Evolutionary conservation across 2,888 invertebrate species (phyloP), one percentile per base, ranked within the genome.

Genomic region (Pogonocherus hispidulus): DNA sequence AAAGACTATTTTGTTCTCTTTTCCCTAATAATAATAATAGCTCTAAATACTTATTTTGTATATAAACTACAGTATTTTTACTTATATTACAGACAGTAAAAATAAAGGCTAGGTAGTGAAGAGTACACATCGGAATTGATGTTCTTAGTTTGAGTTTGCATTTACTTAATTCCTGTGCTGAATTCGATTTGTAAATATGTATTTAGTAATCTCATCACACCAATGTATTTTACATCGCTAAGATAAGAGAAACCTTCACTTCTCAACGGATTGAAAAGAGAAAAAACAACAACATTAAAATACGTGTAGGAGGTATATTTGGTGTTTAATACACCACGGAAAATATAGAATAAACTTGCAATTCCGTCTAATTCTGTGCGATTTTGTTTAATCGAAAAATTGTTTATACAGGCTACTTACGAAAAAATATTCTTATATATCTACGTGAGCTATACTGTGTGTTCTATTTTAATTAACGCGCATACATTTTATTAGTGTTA

Each of bases 241-340:
- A 46, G 32, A 46, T 47, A 46, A 47, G 59, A 8, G 46, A 59
- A 47, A 46, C 32, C 20, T 8, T 41, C 44, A 22, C 20, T 59
- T 44, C 19, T 14, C 18, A 23, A 11, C 1, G 23, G 9, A 47
- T 32, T 47, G 11, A 32, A 59, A 5, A 27, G 59, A 59, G 59
- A 59, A 23, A 47, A 16, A 59, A 59, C 59, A 59, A 59, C 27
- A 59, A 59, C 59, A 59, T 59, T 59, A 59, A 59, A 46, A 23
- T 47, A 59, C 59, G 59, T 47, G 59, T 20, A 47, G 46, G 47
- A 47, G 47, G 56, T 44, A 20, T 2, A 59, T 41, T 23, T 32
- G 27, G 23, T 8, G 16, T 32, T 18, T 32, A 57, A 44, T 32
- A 46, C 59, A 47, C 59, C 59, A 59, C 23, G 59, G 59, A 9